Evolutionary conservation across 2,797 vertebrate species (phyloP).

Genomic region (Cetoscarus ocellatus): DNA sequence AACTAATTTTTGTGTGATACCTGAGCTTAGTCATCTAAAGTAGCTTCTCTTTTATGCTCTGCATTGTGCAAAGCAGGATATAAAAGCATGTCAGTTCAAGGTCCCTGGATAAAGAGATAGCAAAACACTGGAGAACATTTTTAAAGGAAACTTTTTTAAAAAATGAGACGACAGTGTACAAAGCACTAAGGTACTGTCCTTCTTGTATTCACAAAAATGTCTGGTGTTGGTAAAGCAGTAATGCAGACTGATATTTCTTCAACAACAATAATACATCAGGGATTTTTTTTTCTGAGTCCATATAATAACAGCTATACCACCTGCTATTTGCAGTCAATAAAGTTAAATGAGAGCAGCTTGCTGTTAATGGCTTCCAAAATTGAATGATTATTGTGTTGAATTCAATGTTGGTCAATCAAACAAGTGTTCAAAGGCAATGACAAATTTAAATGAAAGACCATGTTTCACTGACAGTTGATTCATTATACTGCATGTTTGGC

Average conservation of each 20-base stretch:
- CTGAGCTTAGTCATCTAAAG: constrained; percentile 28
- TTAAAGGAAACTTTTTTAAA: constrained; percentile 29
- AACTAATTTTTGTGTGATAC: constrained; percentile 34
- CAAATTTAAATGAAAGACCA: no score
- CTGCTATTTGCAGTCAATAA: no score
- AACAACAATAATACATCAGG: constrained; percentile 6
- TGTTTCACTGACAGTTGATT: no score
- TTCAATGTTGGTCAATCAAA: no score
- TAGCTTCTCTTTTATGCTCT: neutral
- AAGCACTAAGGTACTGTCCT: constrained; percentile 20
- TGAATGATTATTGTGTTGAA: no score
- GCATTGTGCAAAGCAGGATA: constrained; percentile 19
- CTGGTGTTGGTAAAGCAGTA: neutral
- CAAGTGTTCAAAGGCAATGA: no score
- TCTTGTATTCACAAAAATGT: neutral
- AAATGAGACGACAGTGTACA: neutral
- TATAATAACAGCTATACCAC: no score
- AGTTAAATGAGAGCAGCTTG: no score
- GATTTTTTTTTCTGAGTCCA: neutral
- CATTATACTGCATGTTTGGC: no score
- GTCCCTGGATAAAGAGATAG: constrained; percentile 7
- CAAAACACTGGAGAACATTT: constrained; percentile 11
- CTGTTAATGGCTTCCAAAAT: no score
- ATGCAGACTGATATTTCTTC: constrained; percentile 11
- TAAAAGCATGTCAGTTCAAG: constrained; percentile 26